These are phyloP conservation scores for Brachypteracias leptosomus DNA, from an alignment of 2,113 vertebrate genomes.

Conservation along the genomic window DNA sequence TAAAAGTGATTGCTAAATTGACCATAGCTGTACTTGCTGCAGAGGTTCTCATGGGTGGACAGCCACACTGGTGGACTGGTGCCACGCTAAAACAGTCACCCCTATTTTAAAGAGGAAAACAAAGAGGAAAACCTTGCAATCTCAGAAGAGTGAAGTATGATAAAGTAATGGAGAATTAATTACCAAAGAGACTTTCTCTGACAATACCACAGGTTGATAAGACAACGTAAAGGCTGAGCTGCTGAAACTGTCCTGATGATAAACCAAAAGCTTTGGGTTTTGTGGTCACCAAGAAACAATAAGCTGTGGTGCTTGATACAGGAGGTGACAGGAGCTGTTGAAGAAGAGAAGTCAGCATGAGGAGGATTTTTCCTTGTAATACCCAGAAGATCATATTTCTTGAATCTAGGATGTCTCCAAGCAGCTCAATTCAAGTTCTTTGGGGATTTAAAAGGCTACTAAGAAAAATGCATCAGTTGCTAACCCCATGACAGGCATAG, in stretches of 20 bases:
- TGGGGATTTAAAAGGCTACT: background rate
- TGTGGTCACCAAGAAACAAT: background rate
- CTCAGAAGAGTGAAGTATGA: background rate
- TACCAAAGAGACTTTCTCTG: background rate
- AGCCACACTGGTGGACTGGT: background rate
- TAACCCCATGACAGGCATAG: fast-evolving
- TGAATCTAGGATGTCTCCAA: background rate
- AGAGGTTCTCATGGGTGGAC: background rate
- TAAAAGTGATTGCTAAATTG: background rate
- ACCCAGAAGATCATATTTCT: background rate
- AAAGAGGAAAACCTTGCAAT: background rate
- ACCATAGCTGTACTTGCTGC: background rate
- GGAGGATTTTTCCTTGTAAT: background rate
- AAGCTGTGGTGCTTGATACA: background rate
- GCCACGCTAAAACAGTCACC: background rate
- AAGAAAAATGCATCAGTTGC: background rate
- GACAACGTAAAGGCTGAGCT: background rate
- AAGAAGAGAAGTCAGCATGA: background rate
- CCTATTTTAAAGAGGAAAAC: background rate
- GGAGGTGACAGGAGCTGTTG: background rate
- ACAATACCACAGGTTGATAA: background rate
- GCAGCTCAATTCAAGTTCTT: background rate
- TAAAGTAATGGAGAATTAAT: background rate
- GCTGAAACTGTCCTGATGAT: background rate
- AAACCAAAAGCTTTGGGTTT: background rate